Conservation (phyloP, 2,113 vertebrate genomes). For the Nematolebias whitei region DNA sequence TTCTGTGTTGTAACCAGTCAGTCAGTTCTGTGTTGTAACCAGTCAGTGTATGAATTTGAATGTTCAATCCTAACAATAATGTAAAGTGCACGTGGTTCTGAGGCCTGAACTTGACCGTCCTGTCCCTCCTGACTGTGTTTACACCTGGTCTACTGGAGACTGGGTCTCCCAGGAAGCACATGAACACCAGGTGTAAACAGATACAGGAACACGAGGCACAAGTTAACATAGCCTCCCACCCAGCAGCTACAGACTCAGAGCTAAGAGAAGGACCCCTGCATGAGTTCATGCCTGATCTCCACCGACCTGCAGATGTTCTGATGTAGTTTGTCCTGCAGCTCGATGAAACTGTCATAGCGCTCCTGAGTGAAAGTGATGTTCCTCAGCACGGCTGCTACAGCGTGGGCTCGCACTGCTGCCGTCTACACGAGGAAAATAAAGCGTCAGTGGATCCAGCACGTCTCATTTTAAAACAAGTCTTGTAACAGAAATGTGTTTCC, state of each 20-base stretch:
- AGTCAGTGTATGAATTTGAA: too few species aligned
- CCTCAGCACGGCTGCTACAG: slow-evolving; percentile 92
- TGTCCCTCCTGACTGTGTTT: not conserved
- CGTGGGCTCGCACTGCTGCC: slow-evolving; percentile 85
- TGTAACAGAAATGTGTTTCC: not conserved
- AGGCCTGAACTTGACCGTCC: too few species aligned
- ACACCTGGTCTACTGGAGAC: not conserved
- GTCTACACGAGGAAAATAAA: slow-evolving; percentile 78
- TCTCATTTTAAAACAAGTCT: too few species aligned
- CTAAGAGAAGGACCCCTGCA: not conserved
- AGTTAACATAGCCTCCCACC: not conserved
- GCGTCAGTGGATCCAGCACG: not conserved
- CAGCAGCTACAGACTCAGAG: not conserved
- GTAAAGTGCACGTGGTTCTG: too few species aligned
- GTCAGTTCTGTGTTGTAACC: too few species aligned
- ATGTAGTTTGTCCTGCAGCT: slow-evolving; percentile 97
- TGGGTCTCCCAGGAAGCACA: too few species aligned
- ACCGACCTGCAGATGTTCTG: slow-evolving; percentile 97
- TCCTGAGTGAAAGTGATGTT: slow-evolving; percentile 91
- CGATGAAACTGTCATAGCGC: slow-evolving; percentile 95
- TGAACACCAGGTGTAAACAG: too few species aligned
- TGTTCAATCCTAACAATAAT: too few species aligned
- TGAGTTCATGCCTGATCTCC: not conserved
- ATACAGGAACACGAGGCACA: not conserved
- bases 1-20: too few species aligned